Conservation (phyloP, 1,140 invertebrate species). For the Lordiphosa clarofinis region DNA sequence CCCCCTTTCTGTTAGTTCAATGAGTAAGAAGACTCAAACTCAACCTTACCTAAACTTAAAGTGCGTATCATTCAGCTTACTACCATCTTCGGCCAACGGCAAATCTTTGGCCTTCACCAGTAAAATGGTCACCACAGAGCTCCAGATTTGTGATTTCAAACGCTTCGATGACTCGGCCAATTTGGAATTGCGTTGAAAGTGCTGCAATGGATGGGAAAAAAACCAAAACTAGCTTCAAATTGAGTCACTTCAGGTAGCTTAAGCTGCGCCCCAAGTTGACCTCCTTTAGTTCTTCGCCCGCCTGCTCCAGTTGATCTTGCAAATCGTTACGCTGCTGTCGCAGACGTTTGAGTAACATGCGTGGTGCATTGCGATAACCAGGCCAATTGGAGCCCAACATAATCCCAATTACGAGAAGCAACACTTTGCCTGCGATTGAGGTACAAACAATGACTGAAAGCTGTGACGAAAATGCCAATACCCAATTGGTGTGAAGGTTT, state of each 20-base stretch:
- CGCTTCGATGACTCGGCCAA: conserved; percentile 88
- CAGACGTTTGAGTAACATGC: conserved; percentile 63
- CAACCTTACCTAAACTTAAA: conserved; percentile 93
- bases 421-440: conserved; percentile 17
- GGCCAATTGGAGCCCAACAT: conserved; percentile 48
- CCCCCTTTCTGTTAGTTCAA: too few species aligned
- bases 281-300: conserved; percentile 59
- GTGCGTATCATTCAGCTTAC: conserved; percentile 94
- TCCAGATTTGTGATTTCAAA: conserved; percentile 95
- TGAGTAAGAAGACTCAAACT: background rate
- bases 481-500: conserved; percentile 10
- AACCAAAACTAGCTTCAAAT: conserved; percentile 15
- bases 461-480: conserved; percentile 10
- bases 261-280: conserved; percentile 17
- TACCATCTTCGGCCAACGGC: conserved; percentile 92
- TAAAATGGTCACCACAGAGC: conserved; percentile 96
- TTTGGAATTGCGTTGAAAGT: conserved; percentile 88
- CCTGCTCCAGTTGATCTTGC: conserved; percentile 52
- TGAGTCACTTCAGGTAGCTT: conserved; percentile 8
- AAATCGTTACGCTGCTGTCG: conserved; percentile 46
- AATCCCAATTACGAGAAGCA: conserved; percentile 17
- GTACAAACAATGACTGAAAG: conserved; percentile 31
- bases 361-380: conserved; percentile 35
- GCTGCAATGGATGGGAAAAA: conserved; percentile 81
- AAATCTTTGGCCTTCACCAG: conserved; percentile 96